Percentiles rank a stretch among this genome's conserved stretches.
Evolutionary conservation across 1,140 invertebrate genomes (phyloP).

Genomic region (Eumeta japonica): DNA sequence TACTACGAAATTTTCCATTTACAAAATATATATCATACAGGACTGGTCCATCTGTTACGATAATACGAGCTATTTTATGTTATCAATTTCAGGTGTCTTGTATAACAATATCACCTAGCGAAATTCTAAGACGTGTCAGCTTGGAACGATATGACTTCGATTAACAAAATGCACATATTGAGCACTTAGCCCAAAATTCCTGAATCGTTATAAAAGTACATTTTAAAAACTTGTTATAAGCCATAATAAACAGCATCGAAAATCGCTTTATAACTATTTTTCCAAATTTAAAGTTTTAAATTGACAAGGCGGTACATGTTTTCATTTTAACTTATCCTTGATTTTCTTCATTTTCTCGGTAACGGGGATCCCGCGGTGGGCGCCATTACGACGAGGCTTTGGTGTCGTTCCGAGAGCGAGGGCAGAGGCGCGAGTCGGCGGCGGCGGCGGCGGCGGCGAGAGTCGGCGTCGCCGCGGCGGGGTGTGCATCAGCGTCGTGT

Average conservation of each 20-base stretch:
- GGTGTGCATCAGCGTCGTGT: constrained; percentile 46
- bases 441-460: no score
- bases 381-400: constrained; percentile 17
- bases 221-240: constrained; percentile 8
- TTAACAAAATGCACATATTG: no score
- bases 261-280: no score
- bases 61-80: constrained; percentile 38
- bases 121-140: no score
- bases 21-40: constrained; percentile 41
- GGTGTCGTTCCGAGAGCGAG: no score
- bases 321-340: constrained; percentile 25
- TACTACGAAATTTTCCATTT: no score
- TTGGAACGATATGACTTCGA: no score
- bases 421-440: no score
- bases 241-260: no score
- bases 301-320: constrained; percentile 10
- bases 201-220: constrained; percentile 8
- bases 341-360: constrained; percentile 35
- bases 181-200: constrained; percentile 22
- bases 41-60: constrained; percentile 47
- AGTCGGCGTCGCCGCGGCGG: constrained; percentile 41
- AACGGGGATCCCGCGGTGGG: constrained; percentile 25
- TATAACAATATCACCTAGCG: constrained; percentile 17
- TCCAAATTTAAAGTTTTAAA: constrained; percentile 5
- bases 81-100: no score